Evolutionary conservation across 2,797 vertebrate species (phyloP), one percentile per base, ranked within the genome.

Genomic region (Furcifer pardalis): DNA sequence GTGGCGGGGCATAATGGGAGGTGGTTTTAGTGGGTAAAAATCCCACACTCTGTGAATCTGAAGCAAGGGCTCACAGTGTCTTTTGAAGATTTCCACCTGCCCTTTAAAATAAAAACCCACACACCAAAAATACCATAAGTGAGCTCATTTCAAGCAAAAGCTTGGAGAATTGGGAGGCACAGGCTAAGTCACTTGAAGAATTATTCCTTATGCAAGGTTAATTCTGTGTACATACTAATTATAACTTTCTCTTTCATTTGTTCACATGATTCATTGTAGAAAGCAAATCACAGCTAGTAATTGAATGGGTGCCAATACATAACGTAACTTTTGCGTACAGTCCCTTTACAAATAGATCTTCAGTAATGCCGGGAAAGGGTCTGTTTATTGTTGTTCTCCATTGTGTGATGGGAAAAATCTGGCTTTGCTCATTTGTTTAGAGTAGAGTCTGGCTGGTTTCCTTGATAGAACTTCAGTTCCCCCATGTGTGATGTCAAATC

Each of bases 361-460:
- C 32, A 2, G 1, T 17, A 0, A 15, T 42, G 15, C 17, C 8
- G 25, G 72, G 73, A 62, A 85, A n/a, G 30, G 37, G 30, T 56
- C 7, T 13, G 49, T 60, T 77, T 81, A 65, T n/a, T 7, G 23
- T 60, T 40, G 2, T 21, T 21, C 30, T 21, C 2, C 77, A 30
- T n/a, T 15, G 71, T 37, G 17, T 17, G 2, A 8, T 46, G 79
- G 84, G 84, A 35, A 81, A n/a, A 85, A 68, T 76, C 62, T 85
- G n/a, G 49, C 46, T 2, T 75, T 81, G 72, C 79, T 68, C 63
- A 76, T 85, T 77, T 69, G 63, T 81, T 85, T 60, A 85, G 72
- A 81, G 12, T 2, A 2, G n/a, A 69, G 23, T 37, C 62, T 37
- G 30, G 52, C 40, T 69, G 40, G 42, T 85, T 81, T 81, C 27